Evolutionary conservation across 2,888 invertebrate species (phyloP).

Genomic region (Agonopterix arenella): DNA sequence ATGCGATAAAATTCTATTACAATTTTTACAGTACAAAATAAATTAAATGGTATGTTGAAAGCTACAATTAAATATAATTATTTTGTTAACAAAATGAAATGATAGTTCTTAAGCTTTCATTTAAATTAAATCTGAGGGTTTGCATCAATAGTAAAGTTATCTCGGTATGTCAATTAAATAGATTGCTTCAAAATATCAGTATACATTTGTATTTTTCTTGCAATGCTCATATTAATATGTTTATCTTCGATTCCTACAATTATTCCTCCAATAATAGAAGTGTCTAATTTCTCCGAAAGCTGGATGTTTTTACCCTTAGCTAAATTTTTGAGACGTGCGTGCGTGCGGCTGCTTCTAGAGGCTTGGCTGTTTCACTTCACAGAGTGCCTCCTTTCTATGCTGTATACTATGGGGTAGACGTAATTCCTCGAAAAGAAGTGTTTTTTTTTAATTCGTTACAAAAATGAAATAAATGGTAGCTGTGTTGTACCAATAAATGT

Average conservation of each 20-base stretch:
- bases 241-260: constrained; percentile 59
- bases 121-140: not conserved
- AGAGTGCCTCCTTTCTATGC: constrained; percentile 55
- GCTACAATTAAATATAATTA: too few species aligned
- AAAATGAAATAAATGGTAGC: too few species aligned
- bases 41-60: too few species aligned
- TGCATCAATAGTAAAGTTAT: not conserved
- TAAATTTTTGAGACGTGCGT: constrained; percentile 38
- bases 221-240: constrained; percentile 57
- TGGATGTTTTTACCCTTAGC: constrained; percentile 47
- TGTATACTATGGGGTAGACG: too few species aligned
- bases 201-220: constrained; percentile 49
- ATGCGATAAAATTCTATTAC: not conserved
- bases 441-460: too few species aligned
- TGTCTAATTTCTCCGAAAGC: constrained; percentile 50
- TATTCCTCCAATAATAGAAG: constrained; percentile 53
- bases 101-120: not conserved
- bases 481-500: too few species aligned
- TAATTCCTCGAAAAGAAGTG: too few species aligned
- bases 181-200: constrained; percentile 35
- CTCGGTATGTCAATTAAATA: not conserved
- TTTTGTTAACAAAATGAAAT: too few species aligned
- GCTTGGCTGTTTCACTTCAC: constrained; percentile 58
- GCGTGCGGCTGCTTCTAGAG: constrained; percentile 35
- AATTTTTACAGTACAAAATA: too few species aligned